These are phyloP conservation scores for Aramus guarauna DNA, from an alignment of 2,113 vertebrate species.

Conservation along the genomic window DNA sequence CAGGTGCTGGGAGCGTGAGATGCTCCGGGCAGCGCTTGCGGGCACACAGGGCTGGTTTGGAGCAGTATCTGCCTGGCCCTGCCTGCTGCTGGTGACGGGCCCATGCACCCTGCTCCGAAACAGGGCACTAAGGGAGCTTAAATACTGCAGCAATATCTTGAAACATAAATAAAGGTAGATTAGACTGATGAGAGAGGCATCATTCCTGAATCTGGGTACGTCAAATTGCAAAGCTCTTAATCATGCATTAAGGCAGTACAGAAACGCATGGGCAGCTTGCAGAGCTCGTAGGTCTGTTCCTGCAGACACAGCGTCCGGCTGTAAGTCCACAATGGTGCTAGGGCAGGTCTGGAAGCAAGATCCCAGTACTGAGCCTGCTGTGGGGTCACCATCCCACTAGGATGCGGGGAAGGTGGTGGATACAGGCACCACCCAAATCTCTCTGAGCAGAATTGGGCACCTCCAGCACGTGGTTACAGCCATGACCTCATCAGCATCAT, in stretches of 20 bases:
- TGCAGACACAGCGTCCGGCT: not conserved
- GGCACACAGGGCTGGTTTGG: not conserved
- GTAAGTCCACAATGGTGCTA: not conserved
- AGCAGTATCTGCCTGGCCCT: not conserved
- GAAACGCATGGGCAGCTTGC: not conserved
- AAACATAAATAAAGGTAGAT: not conserved
- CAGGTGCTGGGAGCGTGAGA: not conserved
- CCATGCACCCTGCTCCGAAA: not conserved
- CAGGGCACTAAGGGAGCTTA: not conserved
- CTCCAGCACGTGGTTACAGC: not conserved
- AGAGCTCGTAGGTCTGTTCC: not conserved
- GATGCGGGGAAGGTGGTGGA: not conserved
- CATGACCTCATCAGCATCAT: rapidly evolving
- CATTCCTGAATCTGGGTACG: not conserved
- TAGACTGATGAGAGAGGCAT: not conserved
- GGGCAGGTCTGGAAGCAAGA: not conserved
- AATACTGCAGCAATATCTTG: not conserved
- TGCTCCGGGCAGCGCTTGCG: rapidly evolving
- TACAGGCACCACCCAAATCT: not conserved
- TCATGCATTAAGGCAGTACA: not conserved
- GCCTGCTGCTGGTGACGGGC: not conserved
- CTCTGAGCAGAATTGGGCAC: not conserved
- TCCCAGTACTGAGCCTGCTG: not conserved
- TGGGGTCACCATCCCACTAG: not conserved
- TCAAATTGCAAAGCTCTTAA: not conserved